phyloP scores from a whole-genome alignment of 2,888 invertebrate species.

The Lypha dubia region DNA sequence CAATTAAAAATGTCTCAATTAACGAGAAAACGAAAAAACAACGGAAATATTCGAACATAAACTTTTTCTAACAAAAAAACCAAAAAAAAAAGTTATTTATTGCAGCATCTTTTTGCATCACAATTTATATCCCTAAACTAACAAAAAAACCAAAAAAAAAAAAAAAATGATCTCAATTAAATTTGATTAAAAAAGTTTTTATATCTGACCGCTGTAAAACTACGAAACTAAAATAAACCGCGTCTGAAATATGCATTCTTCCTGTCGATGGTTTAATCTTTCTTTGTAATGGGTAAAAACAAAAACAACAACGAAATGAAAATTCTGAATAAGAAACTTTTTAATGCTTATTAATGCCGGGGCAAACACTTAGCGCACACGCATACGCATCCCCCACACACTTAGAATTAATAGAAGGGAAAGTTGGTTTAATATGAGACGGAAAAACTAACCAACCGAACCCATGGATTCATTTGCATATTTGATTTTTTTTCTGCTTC shows the following conservation, averaged over 20 bases:
- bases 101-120: slow-evolving; percentile 27
- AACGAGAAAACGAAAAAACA: slow-evolving; percentile 56
- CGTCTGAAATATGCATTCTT: slow-evolving; percentile 60
- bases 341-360: slow-evolving; percentile 63
- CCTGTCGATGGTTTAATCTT: slow-evolving; percentile 67
- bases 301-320: slow-evolving; percentile 15
- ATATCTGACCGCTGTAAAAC: slow-evolving; percentile 29
- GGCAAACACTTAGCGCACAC: slow-evolving; percentile 10
- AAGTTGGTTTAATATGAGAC: background rate
- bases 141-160: slow-evolving; percentile 10
- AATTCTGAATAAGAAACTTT: slow-evolving; percentile 66
- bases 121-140: slow-evolving; percentile 47
- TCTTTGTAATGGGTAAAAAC: slow-evolving; percentile 55
- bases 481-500: slow-evolving; percentile 54
- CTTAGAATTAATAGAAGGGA: background rate
- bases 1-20: slow-evolving; percentile 28
- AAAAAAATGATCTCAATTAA: slow-evolving; percentile 67
- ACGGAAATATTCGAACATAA: slow-evolving; percentile 25
- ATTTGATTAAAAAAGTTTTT: slow-evolving; percentile 72
- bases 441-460: slow-evolving; percentile 9
- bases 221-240: slow-evolving; percentile 1
- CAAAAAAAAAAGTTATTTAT: slow-evolving; percentile 44
- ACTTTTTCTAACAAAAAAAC: slow-evolving; percentile 37
- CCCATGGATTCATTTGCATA: slow-evolving; percentile 57
- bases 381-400: slow-evolving; percentile 21